Evolutionary conservation across 2,888 invertebrate species (phyloP).

Genomic region (Luperina nickerlii): DNA sequence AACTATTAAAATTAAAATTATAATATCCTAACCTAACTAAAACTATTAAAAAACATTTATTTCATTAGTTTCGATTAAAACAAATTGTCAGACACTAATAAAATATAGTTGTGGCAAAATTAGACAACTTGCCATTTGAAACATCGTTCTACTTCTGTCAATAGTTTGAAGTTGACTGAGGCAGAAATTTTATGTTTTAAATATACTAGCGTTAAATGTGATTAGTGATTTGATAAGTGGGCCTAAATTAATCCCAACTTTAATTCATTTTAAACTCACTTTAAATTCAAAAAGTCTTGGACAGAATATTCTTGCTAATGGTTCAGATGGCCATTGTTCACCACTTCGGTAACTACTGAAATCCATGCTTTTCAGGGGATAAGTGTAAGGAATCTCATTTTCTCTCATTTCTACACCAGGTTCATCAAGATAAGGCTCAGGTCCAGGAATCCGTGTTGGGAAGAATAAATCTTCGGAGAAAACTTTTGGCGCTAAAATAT

Average conservation of each 20-base stretch:
- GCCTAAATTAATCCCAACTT: background rate
- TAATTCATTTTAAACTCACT: background rate
- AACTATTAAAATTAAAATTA: no score
- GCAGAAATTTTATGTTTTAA: background rate
- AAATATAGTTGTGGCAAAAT: background rate
- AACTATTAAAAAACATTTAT: background rate
- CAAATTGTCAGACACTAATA: background rate
- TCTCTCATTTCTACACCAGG: background rate
- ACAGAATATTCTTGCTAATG: conserved; percentile 17
- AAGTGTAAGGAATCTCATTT: conserved; percentile 12
- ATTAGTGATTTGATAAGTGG: background rate
- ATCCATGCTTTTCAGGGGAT: conserved; percentile 15
- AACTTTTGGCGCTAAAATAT: conserved; percentile 3
- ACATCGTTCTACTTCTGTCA: background rate
- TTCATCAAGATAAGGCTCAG: background rate
- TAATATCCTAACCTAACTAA: no score
- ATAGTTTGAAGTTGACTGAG: background rate
- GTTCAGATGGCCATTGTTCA: conserved; percentile 22
- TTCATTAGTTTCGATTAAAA: background rate
- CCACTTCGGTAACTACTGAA: conserved; percentile 18
- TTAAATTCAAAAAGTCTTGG: conserved; percentile 14
- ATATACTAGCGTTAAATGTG: background rate
- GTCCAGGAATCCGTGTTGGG: background rate
- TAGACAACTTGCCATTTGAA: no score
- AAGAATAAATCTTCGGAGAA: conserved; percentile 26